Base-by-base conservation (phyloP, 2,797 vertebrate genomes). In the Myotis daubentonii region DNA sequence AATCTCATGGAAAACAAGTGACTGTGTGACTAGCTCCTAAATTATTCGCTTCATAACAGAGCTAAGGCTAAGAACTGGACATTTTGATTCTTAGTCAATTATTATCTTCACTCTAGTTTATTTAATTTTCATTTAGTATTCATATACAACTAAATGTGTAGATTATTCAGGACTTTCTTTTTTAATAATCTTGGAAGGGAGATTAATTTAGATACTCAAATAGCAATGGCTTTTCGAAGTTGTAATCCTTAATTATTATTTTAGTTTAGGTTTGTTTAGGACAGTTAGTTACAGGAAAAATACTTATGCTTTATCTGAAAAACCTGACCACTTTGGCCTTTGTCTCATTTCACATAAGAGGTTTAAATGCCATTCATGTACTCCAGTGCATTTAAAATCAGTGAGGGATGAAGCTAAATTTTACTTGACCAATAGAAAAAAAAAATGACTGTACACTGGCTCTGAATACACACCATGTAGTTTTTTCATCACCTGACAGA, bases 401-500 rank as follows among this genome's bases (percentile, higher is more conserved):
- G 10, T 47, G 8, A 94, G 23, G 72, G 93, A 12, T 79, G 38
- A 74, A 65, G 72, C 51, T 82, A 94, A 84, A 82, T 95, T 96
- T 97, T 68, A 70, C 84, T 94, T 97, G 94, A 94, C 95, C 92
- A 97, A 95, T 53, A 96, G 92, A 92, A 68, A 84, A 95, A 83
- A 95, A 72, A 79, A 94, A 51, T 10, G 41, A 96, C 89, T 85
- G 25, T 94, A 97, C 97, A 97, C 95, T 97, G 93, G 81, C 97
- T 98, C 94, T 97, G 96, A 98, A 98, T 98, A 97, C 95, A 96
- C 89, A 97, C 96, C 96, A 97, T 97, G 95, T 75, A 97, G 96
- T 85, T 98, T 85, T 98, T 97, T 97, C 97, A 97, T 97, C 92
- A 97, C 97, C 66, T 97, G 98, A 97, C 98, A 97, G 97, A 95